Conservation (phyloP, 2,797 vertebrate genomes). For the Syngnathus acus region DNA sequence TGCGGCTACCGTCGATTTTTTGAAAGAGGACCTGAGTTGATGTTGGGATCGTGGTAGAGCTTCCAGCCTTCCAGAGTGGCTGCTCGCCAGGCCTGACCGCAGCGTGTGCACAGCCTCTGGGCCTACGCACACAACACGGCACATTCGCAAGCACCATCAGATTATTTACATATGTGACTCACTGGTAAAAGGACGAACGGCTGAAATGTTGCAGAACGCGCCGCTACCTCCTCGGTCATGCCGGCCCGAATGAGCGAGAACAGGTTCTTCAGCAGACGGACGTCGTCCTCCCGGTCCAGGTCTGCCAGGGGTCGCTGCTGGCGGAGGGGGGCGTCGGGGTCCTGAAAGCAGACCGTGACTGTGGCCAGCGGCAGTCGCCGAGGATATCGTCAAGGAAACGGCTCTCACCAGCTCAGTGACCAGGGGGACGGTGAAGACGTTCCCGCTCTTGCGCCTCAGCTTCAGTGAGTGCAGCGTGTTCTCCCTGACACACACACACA, state of each 20-base stretch:
- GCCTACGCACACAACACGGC: constrained; percentile 65
- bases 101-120: constrained; percentile 89
- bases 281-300: constrained; percentile 92
- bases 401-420: constrained; percentile 86
- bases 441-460: constrained; percentile 70
- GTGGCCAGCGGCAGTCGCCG: too few relatives aligned
- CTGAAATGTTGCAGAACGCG: background rate
- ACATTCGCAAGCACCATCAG: too few relatives aligned
- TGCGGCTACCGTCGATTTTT: background rate
- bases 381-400: background rate
- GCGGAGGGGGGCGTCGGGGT: constrained; percentile 92
- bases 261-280: constrained; percentile 85
- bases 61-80: constrained; percentile 99
- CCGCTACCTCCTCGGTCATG: constrained; percentile 87
- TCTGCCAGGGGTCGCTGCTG: constrained; percentile 92
- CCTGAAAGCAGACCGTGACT: constrained; percentile 57
- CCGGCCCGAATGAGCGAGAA: constrained; percentile 92
- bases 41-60: constrained; percentile 91
- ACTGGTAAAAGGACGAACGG: too few relatives aligned
- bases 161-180: too few relatives aligned
- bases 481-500: constrained; percentile 74
- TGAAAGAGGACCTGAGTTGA: constrained; percentile 73
- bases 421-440: constrained; percentile 75
- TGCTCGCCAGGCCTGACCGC: constrained; percentile 96
- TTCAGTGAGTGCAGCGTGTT: constrained; percentile 89